Conservation (phyloP, 2,797 vertebrate species). For the Hypotaenidia okinawae region DNA sequence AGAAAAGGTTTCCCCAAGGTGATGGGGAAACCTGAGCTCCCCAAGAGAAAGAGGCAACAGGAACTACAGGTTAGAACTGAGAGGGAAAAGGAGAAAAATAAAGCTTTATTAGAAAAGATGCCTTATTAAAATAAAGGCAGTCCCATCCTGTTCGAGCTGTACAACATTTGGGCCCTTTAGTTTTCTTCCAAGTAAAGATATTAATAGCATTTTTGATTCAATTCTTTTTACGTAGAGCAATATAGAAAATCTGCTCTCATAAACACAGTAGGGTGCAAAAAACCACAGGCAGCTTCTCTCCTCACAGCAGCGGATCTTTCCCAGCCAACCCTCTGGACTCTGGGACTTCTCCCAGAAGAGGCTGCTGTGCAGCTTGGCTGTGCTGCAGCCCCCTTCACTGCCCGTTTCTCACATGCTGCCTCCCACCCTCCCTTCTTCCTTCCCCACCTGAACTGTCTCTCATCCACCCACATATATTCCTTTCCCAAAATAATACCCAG, state of each 20-base stretch:
- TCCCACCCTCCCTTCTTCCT: neutral
- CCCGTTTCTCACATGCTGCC: neutral
- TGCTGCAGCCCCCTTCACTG: neutral
- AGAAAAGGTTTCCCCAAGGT: neutral
- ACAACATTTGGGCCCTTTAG: neutral
- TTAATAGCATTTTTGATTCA: slow-evolving; percentile 45
- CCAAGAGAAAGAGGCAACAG: neutral
- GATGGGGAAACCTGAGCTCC: neutral
- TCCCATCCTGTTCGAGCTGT: neutral
- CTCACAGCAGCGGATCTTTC: slow-evolving; percentile 16
- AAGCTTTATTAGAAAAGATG: neutral
- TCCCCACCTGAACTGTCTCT: slow-evolving; percentile 38
- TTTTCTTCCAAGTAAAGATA: slow-evolving; percentile 27
- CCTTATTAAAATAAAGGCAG: neutral
- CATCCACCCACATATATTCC: neutral
- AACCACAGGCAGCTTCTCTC: slow-evolving; percentile 19
- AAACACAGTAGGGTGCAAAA: slow-evolving; percentile 38
- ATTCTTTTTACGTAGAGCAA: slow-evolving; percentile 41
- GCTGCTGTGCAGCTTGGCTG: neutral
- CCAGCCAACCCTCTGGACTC: neutral
- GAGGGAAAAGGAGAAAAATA: neutral
- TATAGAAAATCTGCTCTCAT: slow-evolving; percentile 18
- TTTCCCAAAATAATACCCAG: slow-evolving; percentile 43
- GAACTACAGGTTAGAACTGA: neutral
- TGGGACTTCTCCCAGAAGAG: neutral